Evolutionary conservation across 1,140 invertebrate species (phyloP), one percentile per base, ranked within the genome.

Genomic region (Heliconius melpomene): DNA sequence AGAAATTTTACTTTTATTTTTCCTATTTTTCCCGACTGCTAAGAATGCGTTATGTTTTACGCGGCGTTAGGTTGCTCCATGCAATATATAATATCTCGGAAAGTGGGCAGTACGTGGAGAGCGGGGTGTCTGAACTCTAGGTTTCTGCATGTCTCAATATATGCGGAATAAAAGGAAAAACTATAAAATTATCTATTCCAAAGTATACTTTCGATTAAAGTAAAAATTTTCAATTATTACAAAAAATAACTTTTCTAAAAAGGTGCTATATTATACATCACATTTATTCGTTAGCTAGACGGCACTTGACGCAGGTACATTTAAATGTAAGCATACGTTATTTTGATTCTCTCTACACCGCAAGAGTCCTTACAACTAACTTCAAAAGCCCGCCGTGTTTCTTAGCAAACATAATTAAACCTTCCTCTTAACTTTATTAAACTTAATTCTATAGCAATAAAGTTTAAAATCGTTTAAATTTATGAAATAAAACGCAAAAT

Each of bases 301-400:
- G 60, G 60, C 29, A 66, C 60, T 66, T 7, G 8, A 29, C 60
- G 26, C 26, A 66, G 60, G 23, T 29, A 66, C 8, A 66, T 66
- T 60, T 77, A 72, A 77, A 77, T 77, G 66, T 72, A 23, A 77
- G 76, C 46, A 79, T 79, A 75, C 74, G 78, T 75, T 78, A 78
- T 79, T 79, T 75, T 74, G 74, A 79, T 79, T 79, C 78, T 32
- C 66, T 79, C 60, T 74, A 72, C 38, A 38, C 66, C 50, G 46
- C 40, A 81, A 81, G 72, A 78, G 75, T 75, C 80, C 80, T 81
- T 78, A 75, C 75, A 81, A 81, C 60, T 81, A 77, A 81, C 76
- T 81, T 78, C 80, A 78, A 81, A 81, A 81, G 72, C 80, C 76
- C 80, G 80, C 80, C 76, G 76, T 60, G 73, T 60, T 81, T 78